phyloP scores from a whole-genome alignment of 2,113 vertebrate genomes.

The Hippocampus barbouri region DNA sequence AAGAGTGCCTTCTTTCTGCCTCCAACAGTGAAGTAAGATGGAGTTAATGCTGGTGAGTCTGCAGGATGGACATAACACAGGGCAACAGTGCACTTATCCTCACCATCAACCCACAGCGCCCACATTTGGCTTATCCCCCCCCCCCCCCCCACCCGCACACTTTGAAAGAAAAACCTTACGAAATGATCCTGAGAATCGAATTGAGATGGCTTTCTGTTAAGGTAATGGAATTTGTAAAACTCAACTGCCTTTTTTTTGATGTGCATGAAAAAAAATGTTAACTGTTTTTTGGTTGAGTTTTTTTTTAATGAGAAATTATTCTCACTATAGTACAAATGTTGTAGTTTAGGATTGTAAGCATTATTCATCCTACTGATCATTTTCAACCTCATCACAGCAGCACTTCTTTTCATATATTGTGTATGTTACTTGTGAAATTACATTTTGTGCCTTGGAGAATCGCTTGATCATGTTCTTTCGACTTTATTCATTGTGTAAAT shows the following conservation, averaged over 20 bases:
- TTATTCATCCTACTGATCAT: slow-evolving; percentile 16
- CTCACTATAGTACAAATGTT: slow-evolving; percentile 12
- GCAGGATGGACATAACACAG: slow-evolving; percentile 41
- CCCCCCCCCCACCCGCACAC: not conserved
- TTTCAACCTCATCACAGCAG: not conserved
- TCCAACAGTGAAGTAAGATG: slow-evolving; percentile 2
- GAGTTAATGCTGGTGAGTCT: slow-evolving; percentile 25
- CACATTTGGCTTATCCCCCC: slow-evolving; percentile 25
- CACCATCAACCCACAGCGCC: slow-evolving; percentile 27
- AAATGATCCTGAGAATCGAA: not conserved
- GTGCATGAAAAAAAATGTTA: not conserved
- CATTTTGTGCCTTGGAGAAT: slow-evolving; percentile 40
- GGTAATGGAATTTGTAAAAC: slow-evolving; percentile 13
- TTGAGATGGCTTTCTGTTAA: not conserved
- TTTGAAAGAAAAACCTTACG: slow-evolving; percentile 12
- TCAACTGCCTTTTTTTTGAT: slow-evolving; percentile 43
- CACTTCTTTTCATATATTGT: not conserved
- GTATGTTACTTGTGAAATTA: not conserved
- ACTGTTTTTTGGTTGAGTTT: no score
- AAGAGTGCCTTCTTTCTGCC: slow-evolving; percentile 54
- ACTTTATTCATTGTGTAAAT: slow-evolving; percentile 4
- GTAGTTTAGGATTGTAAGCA: slow-evolving; percentile 19
- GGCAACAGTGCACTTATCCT: slow-evolving; percentile 56
- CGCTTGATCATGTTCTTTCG: slow-evolving; percentile 1
- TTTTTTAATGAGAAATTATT: not conserved